Base-by-base conservation (phyloP, 2,113 vertebrate genomes). In the Pedionomus torquatus region DNA sequence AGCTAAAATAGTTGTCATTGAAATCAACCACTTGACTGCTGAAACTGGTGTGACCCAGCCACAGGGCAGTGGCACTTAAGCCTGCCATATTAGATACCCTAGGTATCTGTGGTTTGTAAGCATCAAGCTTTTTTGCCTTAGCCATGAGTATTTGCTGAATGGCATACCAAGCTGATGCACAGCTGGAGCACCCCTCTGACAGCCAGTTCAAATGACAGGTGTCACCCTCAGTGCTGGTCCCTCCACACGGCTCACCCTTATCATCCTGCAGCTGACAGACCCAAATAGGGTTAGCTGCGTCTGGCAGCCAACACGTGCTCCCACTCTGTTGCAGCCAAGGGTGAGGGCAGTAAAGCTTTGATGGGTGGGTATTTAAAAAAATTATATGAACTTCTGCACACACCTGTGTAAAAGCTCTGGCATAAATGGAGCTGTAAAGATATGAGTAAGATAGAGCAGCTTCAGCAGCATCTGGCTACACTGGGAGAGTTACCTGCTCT, bases 201-300 rank as follows among this genome's bases (percentile, higher is more conserved):
- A 46, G 49, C 26, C 37, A 33, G 48, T 24, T 84, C 78, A 51
- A 90, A 72, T 2, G 9, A 10, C 49, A 65, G 19, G 14, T 87
- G 76, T 69, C 4, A 2, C 15, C 49, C 41, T 57, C 84, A 46
- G 57, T n/a, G 37, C 78, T 2, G 0, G 28, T 35, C 49, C 37
- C 31, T 14, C 35, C 0, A 0, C 10, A 24, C 3, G 1, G 0
- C 54, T 72, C 37, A 18, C 1, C 1, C 9, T 44, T 52, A 25
- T 35, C 0, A 0, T 9, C n/a, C 31, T 37, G 23, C 41, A 23
- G 20, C 28, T 68, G 43, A 77, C 0, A 4, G 55, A 85, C 52
- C 10, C 52, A 80, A 33, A 35, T 0, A 30, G 54, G 35, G 28
- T 28, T 60, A 63, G 48, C 33, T 33, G 24, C 0, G 2, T 17